A percentile compares a stretch with the other conserved stretches of the same genome.
phyloP scores from a whole-genome alignment of 2,888 invertebrate species.

The Meloe dianella region DNA sequence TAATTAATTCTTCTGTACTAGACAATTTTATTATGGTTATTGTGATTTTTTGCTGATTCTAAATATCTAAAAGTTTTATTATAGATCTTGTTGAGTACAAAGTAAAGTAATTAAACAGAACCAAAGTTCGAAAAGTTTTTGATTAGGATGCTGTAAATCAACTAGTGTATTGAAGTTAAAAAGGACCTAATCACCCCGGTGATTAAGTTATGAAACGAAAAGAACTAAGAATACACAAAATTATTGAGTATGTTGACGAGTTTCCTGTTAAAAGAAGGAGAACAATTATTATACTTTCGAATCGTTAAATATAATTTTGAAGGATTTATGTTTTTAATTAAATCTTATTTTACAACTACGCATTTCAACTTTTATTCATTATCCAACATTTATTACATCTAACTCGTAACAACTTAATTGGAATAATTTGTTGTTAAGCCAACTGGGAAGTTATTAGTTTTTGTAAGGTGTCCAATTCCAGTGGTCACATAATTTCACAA shows the following conservation, averaged over 20 bases:
- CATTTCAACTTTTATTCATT: conserved; percentile 30
- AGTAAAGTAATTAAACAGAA: conserved; percentile 33
- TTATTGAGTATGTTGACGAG: conserved; percentile 24
- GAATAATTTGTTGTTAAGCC: conserved; percentile 23
- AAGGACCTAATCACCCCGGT: conserved; percentile 47
- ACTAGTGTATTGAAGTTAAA: conserved; percentile 48
- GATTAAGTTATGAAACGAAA: conserved; percentile 45
- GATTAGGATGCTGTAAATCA: conserved; percentile 51
- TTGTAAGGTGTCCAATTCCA: neutral
- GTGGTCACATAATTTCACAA: neutral
- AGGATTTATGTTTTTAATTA: conserved; percentile 34
- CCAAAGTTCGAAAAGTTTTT: conserved; percentile 45
- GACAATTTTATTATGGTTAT: neutral
- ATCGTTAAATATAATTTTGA: conserved; percentile 27
- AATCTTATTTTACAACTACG: conserved; percentile 26
- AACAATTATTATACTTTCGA: conserved; percentile 28
- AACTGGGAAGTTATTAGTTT: conserved; percentile 11
- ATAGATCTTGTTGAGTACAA: conserved; percentile 30
- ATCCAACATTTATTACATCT: conserved; percentile 25
- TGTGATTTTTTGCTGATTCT: neutral
- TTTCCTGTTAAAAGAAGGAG: conserved; percentile 20
- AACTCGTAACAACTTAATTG: conserved; percentile 23
- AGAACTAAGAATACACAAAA: conserved; percentile 30
- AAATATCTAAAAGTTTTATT: conserved; percentile 24
- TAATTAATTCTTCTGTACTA: neutral